A percentile compares a stretch with the other conserved stretches of the same genome.
Conservation (phyloP, 2,113 vertebrate species). For the Hystrix cristata region DNA sequence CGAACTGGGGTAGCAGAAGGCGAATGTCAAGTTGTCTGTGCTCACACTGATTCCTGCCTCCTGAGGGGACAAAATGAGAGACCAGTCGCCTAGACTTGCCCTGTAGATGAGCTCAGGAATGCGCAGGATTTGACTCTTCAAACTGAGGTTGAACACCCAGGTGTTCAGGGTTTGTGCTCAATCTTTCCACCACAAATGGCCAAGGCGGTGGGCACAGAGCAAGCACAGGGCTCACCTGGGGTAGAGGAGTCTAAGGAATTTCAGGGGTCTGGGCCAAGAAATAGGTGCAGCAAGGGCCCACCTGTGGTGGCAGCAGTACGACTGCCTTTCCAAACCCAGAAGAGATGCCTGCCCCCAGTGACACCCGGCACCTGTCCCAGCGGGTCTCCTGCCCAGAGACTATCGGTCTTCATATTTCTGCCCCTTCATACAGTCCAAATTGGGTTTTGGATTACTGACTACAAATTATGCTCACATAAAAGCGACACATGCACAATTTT, state of each 20-base stretch:
- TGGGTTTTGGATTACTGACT: neutral
- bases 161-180: neutral
- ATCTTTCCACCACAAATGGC: neutral
- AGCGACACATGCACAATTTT: neutral
- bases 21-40: neutral
- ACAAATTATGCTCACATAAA: constrained; percentile 8
- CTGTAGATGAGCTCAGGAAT: neutral
- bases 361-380: neutral
- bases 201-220: neutral
- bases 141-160: neutral
- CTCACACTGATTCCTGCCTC: neutral
- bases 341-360: neutral
- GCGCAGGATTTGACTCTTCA: neutral
- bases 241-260: neutral
- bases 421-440: neutral
- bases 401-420: neutral
- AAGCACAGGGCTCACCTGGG: neutral
- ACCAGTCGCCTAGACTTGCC: neutral
- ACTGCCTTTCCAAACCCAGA: neutral
- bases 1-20: neutral
- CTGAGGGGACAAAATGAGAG: neutral
- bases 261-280: neutral
- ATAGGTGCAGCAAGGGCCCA: neutral
- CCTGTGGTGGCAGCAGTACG: neutral
- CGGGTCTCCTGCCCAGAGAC: neutral